Conservation (phyloP, 2,888 invertebrate genomes). For the Sminthurinus aureus region DNA sequence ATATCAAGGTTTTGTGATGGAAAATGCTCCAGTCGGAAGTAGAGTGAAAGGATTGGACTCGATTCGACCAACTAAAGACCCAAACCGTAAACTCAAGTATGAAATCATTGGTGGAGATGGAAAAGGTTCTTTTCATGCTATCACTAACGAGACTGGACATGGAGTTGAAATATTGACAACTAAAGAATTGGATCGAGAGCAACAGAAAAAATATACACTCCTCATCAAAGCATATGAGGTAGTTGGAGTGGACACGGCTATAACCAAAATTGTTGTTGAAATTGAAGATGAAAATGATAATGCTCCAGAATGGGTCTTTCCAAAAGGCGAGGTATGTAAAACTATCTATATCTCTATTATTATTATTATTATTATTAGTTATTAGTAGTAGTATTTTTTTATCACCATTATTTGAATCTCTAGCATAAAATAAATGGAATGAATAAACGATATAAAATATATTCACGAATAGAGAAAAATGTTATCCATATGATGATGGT, state of each 20-base stretch:
- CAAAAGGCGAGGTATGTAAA: too few relatives aligned
- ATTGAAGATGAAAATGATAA: conserved; percentile 92
- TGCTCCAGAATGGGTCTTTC: conserved; percentile 68
- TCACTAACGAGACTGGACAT: conserved; percentile 61
- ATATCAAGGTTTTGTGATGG: conserved; percentile 72
- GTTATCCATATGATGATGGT: too few relatives aligned
- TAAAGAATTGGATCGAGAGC: conserved; percentile 80
- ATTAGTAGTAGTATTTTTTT: too few relatives aligned
- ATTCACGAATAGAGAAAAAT: too few relatives aligned
- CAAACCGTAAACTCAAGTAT: conserved; percentile 72
- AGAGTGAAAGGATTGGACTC: conserved; percentile 75
- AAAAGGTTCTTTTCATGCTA: conserved; percentile 73
- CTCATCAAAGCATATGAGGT: conserved; percentile 82
- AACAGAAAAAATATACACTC: conserved; percentile 74
- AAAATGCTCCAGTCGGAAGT: conserved; percentile 79
- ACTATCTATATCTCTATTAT: too few relatives aligned
- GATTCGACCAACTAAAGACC: conserved; percentile 69
- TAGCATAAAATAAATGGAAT: too few relatives aligned
- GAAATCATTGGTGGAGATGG: conserved; percentile 81
- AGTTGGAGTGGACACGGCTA: conserved; percentile 80
- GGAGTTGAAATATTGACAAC: conserved; percentile 80
- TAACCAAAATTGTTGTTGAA: conserved; percentile 77
- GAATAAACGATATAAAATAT: too few relatives aligned
- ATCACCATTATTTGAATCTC: too few relatives aligned
- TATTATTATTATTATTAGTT: too few relatives aligned